Evolutionary conservation across 1,140 invertebrate genomes (phyloP).

Genomic region (Luehdorfia chinensis): DNA sequence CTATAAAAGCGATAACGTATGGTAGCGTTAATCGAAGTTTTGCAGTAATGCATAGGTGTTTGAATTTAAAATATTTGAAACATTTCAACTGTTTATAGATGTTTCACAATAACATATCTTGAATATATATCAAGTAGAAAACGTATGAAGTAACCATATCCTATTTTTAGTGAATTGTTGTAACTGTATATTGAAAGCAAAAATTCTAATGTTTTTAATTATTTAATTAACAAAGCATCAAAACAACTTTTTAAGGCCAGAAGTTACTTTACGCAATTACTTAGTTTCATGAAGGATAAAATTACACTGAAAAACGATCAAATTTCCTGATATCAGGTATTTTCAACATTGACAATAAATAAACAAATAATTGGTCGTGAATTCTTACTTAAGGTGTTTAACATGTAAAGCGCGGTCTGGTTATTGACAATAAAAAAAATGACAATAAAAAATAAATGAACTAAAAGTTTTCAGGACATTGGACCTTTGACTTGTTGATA

Average conservation of each 20-base stretch:
- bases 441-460: slow-evolving; percentile 38
- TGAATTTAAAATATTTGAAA: slow-evolving; percentile 21
- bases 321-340: no score
- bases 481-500: slow-evolving; percentile 22
- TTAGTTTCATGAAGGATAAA: no score
- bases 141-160: slow-evolving; percentile 32
- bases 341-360: slow-evolving; percentile 4
- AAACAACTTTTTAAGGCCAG: no score
- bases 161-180: slow-evolving; percentile 3
- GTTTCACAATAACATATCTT: slow-evolving; percentile 28
- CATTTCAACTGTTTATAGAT: slow-evolving; percentile 14
- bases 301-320: no score
- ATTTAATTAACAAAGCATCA: no score
- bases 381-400: not conserved
- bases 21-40: slow-evolving; percentile 49
- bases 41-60: slow-evolving; percentile 48
- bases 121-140: slow-evolving; percentile 14
- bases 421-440: slow-evolving; percentile 36
- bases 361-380: slow-evolving; percentile 19
- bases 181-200: not conserved
- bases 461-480: slow-evolving; percentile 15
- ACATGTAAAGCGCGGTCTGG: slow-evolving; percentile 24
- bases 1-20: slow-evolving; percentile 44
- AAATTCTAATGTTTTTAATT: no score
- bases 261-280: no score